Conservation (phyloP, 1,140 invertebrate genomes). For the Drusus annulatus region DNA sequence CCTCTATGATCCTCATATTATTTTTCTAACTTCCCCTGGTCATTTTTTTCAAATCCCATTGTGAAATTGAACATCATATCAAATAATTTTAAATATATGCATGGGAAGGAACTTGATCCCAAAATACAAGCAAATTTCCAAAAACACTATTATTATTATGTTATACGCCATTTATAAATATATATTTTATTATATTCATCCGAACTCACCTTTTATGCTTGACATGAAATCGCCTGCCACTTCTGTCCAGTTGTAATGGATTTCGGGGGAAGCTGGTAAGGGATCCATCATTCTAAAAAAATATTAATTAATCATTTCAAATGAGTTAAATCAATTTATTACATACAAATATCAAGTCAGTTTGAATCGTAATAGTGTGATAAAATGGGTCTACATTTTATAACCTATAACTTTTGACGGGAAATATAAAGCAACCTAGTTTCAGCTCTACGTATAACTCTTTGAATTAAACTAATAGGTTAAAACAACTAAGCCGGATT, state of each 20-base stretch:
- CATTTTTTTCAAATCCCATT: constrained; percentile 39
- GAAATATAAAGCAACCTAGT: no score
- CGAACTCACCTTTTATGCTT: constrained; percentile 78
- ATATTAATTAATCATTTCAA: background rate
- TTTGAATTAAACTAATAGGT: no score
- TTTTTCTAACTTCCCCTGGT: background rate
- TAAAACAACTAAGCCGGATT: no score
- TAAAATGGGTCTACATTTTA: no score
- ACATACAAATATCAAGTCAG: background rate
- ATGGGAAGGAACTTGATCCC: no score
- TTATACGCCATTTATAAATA: no score
- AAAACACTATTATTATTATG: no score
- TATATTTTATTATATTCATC: background rate
- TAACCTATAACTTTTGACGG: no score
- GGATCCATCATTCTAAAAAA: constrained; percentile 65
- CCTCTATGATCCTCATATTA: no score
- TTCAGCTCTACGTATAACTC: no score
- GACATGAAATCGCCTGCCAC: constrained; percentile 84
- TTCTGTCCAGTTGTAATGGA: constrained; percentile 82
- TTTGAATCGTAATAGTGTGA: background rate
- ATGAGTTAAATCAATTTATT: background rate
- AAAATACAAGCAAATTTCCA: no score
- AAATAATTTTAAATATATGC: background rate
- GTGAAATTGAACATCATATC: background rate
- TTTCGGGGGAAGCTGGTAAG: constrained; percentile 64